Evolutionary conservation across 2,113 vertebrate species (phyloP).

Genomic region (Neogale vison): DNA sequence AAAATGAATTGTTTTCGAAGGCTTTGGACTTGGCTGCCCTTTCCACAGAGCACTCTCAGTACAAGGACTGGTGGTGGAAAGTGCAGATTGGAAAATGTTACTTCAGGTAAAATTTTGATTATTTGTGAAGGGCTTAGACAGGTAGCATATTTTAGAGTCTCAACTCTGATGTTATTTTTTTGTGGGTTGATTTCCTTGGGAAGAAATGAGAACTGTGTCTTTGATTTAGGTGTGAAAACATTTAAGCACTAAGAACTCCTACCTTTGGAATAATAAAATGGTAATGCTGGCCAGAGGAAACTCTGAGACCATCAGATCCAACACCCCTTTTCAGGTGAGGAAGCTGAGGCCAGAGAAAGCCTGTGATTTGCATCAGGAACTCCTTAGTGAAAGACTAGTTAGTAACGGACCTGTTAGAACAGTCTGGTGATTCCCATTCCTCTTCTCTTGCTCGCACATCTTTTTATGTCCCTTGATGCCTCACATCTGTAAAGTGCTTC

Average conservation of each 20-base stretch:
- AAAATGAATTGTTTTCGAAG: slow-evolving; percentile 86
- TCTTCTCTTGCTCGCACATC: not conserved
- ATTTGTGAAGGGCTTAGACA: not conserved
- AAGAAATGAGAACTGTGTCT: not conserved
- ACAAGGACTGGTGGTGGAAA: slow-evolving; percentile 99
- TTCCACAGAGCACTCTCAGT: slow-evolving; percentile 95
- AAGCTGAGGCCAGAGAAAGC: not conserved
- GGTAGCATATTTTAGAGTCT: not conserved
- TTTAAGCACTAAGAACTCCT: not conserved
- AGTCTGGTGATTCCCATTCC: not conserved
- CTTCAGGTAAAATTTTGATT: slow-evolving; percentile 89
- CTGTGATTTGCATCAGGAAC: not conserved
- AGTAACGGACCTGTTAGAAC: not conserved
- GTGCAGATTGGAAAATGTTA: slow-evolving; percentile 99
- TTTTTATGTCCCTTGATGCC: not conserved
- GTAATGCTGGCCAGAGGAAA: not conserved
- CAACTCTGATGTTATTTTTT: not conserved
- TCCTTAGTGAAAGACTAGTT: not conserved
- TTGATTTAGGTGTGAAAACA: not conserved
- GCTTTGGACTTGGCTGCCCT: slow-evolving; percentile 96
- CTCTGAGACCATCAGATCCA: not conserved
- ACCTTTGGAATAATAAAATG: not conserved
- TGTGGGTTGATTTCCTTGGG: not conserved
- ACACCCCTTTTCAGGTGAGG: not conserved
- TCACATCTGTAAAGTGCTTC: not conserved